phyloP scores from a whole-genome alignment of 64 coral and sea anemone species.

The Montipora efflorescens region DNA sequence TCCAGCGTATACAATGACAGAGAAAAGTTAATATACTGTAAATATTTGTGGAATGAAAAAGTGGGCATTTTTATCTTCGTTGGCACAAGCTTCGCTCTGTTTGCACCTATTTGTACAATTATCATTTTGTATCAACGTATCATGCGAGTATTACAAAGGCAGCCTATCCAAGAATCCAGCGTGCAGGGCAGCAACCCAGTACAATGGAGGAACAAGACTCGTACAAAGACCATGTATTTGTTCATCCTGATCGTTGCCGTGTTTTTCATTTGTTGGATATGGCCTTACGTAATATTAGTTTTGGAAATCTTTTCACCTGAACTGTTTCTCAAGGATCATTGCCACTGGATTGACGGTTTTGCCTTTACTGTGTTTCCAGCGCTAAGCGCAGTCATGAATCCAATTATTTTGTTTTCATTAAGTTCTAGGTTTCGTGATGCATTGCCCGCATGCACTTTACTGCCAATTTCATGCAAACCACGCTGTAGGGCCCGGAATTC shows the following conservation, averaged over 20 bases:
- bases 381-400: not conserved
- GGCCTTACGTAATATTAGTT: not conserved
- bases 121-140: conserved; percentile 4
- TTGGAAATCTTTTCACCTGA: not conserved
- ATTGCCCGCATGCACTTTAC: not conserved
- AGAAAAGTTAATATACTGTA: not conserved
- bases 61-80: not conserved
- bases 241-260: not conserved
- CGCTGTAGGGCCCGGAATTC: no score
- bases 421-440: not conserved
- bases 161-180: no score
- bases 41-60: not conserved
- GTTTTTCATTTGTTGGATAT: not conserved
- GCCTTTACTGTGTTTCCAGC: not conserved
- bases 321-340: not conserved
- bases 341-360: not conserved
- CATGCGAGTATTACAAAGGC: not conserved
- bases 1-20: no score
- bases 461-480: no score
- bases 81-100: not conserved
- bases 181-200: not conserved
- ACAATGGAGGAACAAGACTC: not conserved
- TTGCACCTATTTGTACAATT: not conserved
- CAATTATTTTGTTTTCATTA: not conserved
- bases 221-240: not conserved